Base-by-base conservation (phyloP, 2,113 vertebrate genomes). In the Scortum barcoo region DNA sequence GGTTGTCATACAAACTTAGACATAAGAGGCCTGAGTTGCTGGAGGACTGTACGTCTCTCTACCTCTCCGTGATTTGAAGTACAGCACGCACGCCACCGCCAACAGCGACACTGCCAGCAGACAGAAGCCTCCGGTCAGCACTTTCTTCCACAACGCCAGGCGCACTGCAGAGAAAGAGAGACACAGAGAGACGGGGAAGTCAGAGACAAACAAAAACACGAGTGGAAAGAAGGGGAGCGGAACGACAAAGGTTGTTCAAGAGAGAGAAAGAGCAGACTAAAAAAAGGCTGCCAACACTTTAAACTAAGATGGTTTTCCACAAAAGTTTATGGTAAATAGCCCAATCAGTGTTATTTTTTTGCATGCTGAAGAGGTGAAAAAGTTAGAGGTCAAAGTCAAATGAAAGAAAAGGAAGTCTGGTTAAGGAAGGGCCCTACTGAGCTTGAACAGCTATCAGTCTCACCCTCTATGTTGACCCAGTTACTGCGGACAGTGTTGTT, bases 131-230 rank as follows among this genome's bases (percentile, higher is more conserved):
- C 30, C 82, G 63, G 95, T 95, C 85, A 95, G 0, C 0, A 4
- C 62, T 62, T 92, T 94, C 89, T 96, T 96, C 95, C 95, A 96
- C 11, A 28, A 0, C 2, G 94, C 94, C 90, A 95, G 33, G 11
- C 9, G 46, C 77, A 96, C 95, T 96, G 63, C 22, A 66, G 63
- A 63, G 50, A 51, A 20, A 53, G 50, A 54, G 3, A 54, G 10
- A 46, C 26, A 85, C 5, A 81, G 2, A 67, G 5, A 33, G 11
- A 20, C 56, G 11, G 78, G 16, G 63, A 73, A 5, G 28, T 80
- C 30, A 86, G 48, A 16, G 26, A 73, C 9, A 36, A 44, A 71
- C 14, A 28, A 17, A 24, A 67, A 44, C 0, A 66, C 20, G 44
- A 38, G 16, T 13, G 10, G 30, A 38, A 33, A 74, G 3, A 5